Base-by-base conservation (phyloP, 2,113 vertebrate genomes). In the Cariama cristata region DNA sequence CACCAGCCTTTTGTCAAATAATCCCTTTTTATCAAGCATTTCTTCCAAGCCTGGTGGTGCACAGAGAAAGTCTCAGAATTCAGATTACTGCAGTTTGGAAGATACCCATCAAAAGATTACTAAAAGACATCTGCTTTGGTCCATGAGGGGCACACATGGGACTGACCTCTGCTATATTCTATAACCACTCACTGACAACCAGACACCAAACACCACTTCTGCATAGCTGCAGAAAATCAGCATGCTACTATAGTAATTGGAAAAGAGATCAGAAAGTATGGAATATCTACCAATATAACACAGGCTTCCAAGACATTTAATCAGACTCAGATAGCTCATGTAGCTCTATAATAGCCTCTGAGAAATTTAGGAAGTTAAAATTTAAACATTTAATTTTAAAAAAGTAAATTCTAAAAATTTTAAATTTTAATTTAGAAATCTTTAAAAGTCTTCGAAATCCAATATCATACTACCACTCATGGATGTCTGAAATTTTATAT, bases 1-100 rank as follows among this genome's bases (percentile, higher is more conserved):
- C 38, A 73, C 32, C 0, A 0, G 17, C 6, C 5, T 92, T 92
- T 32, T 47, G 42, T n/a, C 27, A 81, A 53, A 62, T 38, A 53
- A 53, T 42, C 22, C 55, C n/a, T 63, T 73, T 30, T 42, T 35
- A 22, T 56, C 16, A 35, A 59, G 21, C 5, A 71, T 56, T 87
- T 86, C 59, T 88, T 80, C 50, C n/a, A 84, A 85, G 49, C 12
- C 35, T 5, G 1, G 24, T 17, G 7, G 28, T 1, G 0, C 12
- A 50, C 27, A 49, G 9, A 86, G 18, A 5, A 81, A 76, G 22
- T 14, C 59, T 20, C 38, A 72, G 47, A 79, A 95, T 24, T 74
- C 40, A 56, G 18, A 84, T 21, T 40, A 67, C 32, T 87, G 52
- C n/a, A 47, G 26, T 59, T 83, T 40, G 60, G 40, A 96, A 82